Evolutionary conservation across 92 coral and sea anemone genomes (phyloP).

Genomic region (Epizoanthus stellaris): DNA sequence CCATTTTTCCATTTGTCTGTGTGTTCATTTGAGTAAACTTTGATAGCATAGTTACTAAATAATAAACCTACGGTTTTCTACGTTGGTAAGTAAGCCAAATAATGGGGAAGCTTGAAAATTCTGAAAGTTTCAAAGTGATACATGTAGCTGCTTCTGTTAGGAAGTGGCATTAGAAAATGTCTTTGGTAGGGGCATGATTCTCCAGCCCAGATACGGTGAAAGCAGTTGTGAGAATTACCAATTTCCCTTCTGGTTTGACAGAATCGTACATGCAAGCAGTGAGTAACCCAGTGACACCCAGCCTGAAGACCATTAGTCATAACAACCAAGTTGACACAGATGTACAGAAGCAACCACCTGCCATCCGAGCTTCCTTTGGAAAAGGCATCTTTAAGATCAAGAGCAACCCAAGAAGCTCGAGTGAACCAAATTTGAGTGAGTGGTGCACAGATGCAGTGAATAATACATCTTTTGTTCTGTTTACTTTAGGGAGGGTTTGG

Average conservation of each 20-base stretch:
- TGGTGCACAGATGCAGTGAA: not conserved
- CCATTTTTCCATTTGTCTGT: not conserved
- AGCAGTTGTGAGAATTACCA: not conserved
- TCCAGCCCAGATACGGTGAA: too few relatives aligned
- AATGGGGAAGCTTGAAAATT: too few relatives aligned
- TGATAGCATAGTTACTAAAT: too few relatives aligned
- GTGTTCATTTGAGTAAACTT: not conserved
- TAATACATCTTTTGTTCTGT: too few relatives aligned
- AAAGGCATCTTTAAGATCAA: constrained; percentile 85
- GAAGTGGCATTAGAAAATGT: too few relatives aligned
- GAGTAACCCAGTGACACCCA: constrained; percentile 83
- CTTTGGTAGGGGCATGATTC: too few relatives aligned
- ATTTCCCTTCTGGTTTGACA: constrained; percentile 17
- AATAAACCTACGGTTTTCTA: too few relatives aligned
- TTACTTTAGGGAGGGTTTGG: too few relatives aligned
- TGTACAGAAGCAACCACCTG: constrained; percentile 56
- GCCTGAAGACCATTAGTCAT: constrained; percentile 57
- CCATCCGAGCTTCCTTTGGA: constrained; percentile 87
- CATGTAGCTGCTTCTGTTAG: too few relatives aligned
- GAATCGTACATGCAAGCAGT: constrained; percentile 84
- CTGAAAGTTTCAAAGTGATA: too few relatives aligned
- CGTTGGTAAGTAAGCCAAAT: too few relatives aligned
- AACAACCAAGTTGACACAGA: constrained; percentile 47
- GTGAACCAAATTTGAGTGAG: constrained; percentile 95
- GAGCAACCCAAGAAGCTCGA: constrained; percentile 82